These are phyloP conservation scores for Eupithecia insigniata DNA, from an alignment of 2,888 invertebrate species.

Conservation along the genomic window DNA sequence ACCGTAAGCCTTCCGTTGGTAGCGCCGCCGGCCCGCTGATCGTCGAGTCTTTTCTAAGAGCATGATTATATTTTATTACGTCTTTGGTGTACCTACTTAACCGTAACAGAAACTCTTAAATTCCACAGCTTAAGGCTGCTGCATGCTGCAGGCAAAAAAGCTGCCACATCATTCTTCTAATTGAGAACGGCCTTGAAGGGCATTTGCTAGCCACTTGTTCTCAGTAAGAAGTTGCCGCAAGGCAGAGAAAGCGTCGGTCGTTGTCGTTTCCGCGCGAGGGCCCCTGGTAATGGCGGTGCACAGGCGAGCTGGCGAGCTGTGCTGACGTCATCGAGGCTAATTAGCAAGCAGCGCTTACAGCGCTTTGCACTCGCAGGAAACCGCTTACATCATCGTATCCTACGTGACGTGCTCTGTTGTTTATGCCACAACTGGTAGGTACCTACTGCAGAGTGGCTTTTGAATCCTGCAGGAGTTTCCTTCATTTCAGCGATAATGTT, in stretches of 20 bases:
- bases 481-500: neutral
- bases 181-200: slow-evolving; percentile 57
- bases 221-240: slow-evolving; percentile 53
- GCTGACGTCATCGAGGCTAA: slow-evolving; percentile 77
- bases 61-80: slow-evolving; percentile 2
- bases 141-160: slow-evolving; percentile 5
- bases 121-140: neutral
- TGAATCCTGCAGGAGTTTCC: neutral
- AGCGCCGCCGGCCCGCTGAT: neutral
- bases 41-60: neutral
- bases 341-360: slow-evolving; percentile 71
- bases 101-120: neutral
- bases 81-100: neutral
- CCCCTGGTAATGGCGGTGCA: slow-evolving; percentile 69
- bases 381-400: slow-evolving; percentile 74
- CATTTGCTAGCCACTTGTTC: slow-evolving; percentile 47
- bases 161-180: slow-evolving; percentile 9
- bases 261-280: slow-evolving; percentile 83
- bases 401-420: slow-evolving; percentile 70
- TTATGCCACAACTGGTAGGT: slow-evolving; percentile 25
- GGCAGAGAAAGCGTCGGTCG: slow-evolving; percentile 80
- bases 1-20: neutral
- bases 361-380: slow-evolving; percentile 72
- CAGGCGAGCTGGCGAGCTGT: slow-evolving; percentile 55
- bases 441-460: slow-evolving; percentile 12